These are phyloP conservation scores for Apamea sordens DNA, from an alignment of 2,888 invertebrate genomes.

Conservation along the genomic window DNA sequence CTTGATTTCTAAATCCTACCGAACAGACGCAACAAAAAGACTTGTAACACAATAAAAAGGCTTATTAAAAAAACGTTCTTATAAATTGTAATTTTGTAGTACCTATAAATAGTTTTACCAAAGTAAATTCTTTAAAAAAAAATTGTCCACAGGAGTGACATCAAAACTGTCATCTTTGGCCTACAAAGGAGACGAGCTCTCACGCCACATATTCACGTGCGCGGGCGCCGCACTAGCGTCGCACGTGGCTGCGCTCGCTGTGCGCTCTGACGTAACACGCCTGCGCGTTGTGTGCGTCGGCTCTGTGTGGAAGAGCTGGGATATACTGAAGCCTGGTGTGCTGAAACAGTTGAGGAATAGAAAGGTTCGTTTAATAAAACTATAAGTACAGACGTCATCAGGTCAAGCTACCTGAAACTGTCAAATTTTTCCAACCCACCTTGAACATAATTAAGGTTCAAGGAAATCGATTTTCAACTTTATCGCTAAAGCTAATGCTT, in stretches of 20 bases:
- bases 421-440: too few species aligned
- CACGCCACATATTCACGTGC: conserved; percentile 91
- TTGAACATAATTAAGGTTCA: too few species aligned
- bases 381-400: too few species aligned
- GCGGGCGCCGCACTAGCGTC: conserved; percentile 93
- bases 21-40: too few species aligned
- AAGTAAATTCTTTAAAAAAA: not conserved
- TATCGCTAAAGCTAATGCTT: too few species aligned
- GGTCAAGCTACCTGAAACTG: too few species aligned
- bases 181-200: conserved; percentile 93
- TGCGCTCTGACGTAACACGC: conserved; percentile 91
- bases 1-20: not conserved
- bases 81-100: not conserved
- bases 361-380: conserved; percentile 74
- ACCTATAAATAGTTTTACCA: not conserved
- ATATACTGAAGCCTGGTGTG: conserved; percentile 93
- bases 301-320: conserved; percentile 98
- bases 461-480: too few species aligned
- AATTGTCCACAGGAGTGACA: conserved; percentile 90
- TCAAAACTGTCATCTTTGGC: conserved; percentile 93
- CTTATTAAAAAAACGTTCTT: not conserved
- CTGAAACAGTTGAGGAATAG: conserved; percentile 87
- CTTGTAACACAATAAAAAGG: not conserved
- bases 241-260: conserved; percentile 93
- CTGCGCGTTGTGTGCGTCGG: conserved; percentile 97